Conservation (phyloP, 2,797 vertebrate species). For the Rousettus madagascariensis region DNA sequence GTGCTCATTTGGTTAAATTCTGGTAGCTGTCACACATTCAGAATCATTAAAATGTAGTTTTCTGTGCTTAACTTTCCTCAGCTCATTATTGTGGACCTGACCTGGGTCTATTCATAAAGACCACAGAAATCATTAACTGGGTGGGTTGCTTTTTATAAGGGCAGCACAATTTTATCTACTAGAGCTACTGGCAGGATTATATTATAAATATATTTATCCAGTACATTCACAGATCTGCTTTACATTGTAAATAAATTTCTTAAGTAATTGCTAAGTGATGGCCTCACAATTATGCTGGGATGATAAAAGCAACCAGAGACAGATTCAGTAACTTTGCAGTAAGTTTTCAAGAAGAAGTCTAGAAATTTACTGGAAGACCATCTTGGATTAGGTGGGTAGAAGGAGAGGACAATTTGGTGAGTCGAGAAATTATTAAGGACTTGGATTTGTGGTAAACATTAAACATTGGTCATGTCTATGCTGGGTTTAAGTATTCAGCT, state of each 20-base stretch:
- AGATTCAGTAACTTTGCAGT: background rate
- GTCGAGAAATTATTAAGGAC: background rate
- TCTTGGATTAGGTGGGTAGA: background rate
- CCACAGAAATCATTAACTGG: conserved; percentile 72
- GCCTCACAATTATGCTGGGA: conserved; percentile 9
- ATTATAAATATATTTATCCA: conserved; percentile 56
- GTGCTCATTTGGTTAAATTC: conserved; percentile 75
- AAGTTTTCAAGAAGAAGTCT: background rate
- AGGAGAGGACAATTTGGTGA: background rate
- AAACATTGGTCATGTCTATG: background rate
- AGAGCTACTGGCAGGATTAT: conserved; percentile 55
- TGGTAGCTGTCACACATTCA: conserved; percentile 77
- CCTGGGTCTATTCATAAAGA: conserved; percentile 75
- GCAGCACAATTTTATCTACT: conserved; percentile 61
- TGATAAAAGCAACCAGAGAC: conserved; percentile 1
- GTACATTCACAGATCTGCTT: conserved; percentile 36
- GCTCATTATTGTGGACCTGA: conserved; percentile 77
- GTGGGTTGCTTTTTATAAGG: conserved; percentile 48
- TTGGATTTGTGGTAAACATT: background rate
- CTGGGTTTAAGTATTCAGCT: background rate
- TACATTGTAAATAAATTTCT: conserved; percentile 64
- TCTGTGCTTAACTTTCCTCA: conserved; percentile 80
- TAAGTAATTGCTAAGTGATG: conserved; percentile 65
- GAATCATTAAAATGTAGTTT: conserved; percentile 77
- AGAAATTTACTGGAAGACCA: background rate